These are phyloP conservation scores for Orchestia grillus DNA, from an alignment of 1,140 invertebrate genomes.

Conservation along the genomic window DNA sequence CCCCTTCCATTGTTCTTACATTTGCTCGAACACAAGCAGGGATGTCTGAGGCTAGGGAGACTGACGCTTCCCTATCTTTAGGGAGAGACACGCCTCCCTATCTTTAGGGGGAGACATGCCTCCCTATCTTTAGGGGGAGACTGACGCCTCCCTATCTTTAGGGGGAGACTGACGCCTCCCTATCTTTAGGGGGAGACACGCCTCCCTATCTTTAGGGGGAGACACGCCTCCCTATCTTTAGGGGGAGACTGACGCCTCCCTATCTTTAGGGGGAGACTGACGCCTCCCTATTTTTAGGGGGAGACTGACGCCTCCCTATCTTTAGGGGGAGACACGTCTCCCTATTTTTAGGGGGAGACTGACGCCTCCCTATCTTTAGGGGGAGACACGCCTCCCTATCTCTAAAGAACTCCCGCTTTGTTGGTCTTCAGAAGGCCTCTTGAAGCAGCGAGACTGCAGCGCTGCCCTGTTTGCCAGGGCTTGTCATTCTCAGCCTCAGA, in stretches of 20 bases:
- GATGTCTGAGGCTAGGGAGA: neutral
- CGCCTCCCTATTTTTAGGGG: no score
- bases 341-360: no score
- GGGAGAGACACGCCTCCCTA: no score
- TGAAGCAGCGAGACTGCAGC: neutral
- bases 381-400: neutral
- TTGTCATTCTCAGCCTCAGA: neutral
- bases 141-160: no score
- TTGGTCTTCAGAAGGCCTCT: neutral
- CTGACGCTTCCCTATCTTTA: neutral
- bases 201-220: neutral
- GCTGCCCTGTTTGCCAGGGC: neutral
- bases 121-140: neutral
- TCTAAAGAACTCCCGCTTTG: neutral
- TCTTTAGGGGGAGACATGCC: neutral
- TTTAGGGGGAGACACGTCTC: no score
- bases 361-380: no score
- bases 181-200: no score
- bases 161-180: no score
- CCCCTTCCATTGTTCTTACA: neutral
- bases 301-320: no score
- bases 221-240: neutral
- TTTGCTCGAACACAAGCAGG: neutral
- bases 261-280: no score
- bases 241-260: no score